These are phyloP conservation scores for Hippocampus comes DNA, from an alignment of 2,113 vertebrate genomes.

Conservation along the genomic window DNA sequence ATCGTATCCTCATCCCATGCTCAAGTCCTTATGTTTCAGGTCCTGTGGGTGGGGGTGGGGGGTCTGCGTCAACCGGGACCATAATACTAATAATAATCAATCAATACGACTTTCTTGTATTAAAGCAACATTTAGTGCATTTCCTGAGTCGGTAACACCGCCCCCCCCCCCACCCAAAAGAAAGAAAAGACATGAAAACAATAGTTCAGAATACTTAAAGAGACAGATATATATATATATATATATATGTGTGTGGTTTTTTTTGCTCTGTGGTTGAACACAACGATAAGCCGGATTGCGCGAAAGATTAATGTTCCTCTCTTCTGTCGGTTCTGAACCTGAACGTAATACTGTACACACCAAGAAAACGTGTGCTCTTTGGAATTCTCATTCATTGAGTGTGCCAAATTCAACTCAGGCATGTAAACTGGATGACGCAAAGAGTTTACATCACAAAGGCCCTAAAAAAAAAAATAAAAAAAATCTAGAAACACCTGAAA, in stretches of 20 bases:
- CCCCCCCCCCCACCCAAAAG: too few relatives aligned
- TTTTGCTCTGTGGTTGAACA: not conserved
- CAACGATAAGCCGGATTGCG: not conserved
- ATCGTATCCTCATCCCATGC: not conserved
- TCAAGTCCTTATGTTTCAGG: not conserved
- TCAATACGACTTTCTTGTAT: too few relatives aligned
- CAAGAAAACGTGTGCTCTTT: not conserved
- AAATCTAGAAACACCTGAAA: not conserved
- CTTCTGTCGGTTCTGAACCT: not conserved
- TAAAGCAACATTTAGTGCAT: too few relatives aligned
- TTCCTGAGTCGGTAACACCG: too few relatives aligned
- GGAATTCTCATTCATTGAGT: not conserved
- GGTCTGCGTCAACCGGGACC: too few relatives aligned
- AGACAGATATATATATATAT: too few relatives aligned
- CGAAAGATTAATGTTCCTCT: not conserved
- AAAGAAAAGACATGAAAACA: too few relatives aligned
- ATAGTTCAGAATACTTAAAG: too few relatives aligned
- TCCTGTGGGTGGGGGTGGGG: too few relatives aligned
- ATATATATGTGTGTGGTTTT: not conserved
- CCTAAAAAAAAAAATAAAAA: not conserved
- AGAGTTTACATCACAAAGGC: not conserved
- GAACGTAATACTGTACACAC: not conserved
- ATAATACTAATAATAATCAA: too few relatives aligned
- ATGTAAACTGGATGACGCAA: too few relatives aligned
- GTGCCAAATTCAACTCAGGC: not conserved